Evolutionary conservation across 2,888 invertebrate genomes (phyloP), one percentile per base, ranked within the genome.

Genomic region (Stenotaenia linearis): DNA sequence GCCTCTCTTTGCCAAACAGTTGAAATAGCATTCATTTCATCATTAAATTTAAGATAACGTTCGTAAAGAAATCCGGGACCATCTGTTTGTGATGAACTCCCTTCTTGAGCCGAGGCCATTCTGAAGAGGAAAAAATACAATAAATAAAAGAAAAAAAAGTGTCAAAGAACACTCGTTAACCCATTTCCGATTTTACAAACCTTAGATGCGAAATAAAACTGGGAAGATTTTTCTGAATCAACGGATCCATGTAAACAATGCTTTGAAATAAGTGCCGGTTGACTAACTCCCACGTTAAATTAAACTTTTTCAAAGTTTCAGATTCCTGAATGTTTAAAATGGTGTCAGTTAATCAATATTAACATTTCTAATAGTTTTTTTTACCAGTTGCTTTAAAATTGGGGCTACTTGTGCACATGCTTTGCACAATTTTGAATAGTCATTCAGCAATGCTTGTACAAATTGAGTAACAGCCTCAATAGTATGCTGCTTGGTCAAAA

Each of bases 241-340:
- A 85, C 74, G 89, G 88, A 84, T 90, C 90, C 61, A 88, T 85
- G 82, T 87, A 89, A 40, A 88, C 87, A 81, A 88, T 86, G 77
- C 87, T 87, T 82, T 91, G 91, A 85, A 91, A 91, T 82, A 92
- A 87, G 83, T 90, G 90, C 83, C 91, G 90, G 86, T 91, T 91
- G 81, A 91, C 89, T 83, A 90, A 88, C 83, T 90, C 89, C 91
- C 91, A 92, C 6, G 90, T 90, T 75, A 91, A 87, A 83, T 90
- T 89, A 83, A 91, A 91, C 83, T 89, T 89, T 82, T 89, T 89
- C 81, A 91, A 86, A 84, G 91, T 89, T 81, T 89, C 88, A 80
- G 87, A 86, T 85, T 91, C 90, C 86, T 86, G 83, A 6, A 84
- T 82, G 12, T 74, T 30, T 21, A 74, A 78, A 81, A 37, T 10